Evolutionary conservation across 2,888 invertebrate genomes (phyloP).

Genomic region (Thecophora atra): DNA sequence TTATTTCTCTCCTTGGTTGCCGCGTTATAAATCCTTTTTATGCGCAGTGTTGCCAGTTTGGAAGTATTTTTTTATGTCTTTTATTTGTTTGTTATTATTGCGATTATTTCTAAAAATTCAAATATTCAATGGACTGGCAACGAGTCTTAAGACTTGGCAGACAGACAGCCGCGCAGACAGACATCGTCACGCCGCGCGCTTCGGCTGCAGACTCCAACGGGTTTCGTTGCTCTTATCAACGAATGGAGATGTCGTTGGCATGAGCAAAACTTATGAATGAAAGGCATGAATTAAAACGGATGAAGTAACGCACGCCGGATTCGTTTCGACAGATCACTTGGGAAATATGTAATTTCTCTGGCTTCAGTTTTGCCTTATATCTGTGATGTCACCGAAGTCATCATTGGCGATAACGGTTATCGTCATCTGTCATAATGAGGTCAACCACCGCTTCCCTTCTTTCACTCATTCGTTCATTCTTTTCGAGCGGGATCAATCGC

Average conservation of each 20-base stretch:
- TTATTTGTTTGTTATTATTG: neutral
- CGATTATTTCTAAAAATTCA: neutral
- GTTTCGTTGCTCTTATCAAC: constrained; percentile 13
- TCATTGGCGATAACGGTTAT: neutral
- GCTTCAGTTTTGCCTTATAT: neutral
- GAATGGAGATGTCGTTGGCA: constrained; percentile 24
- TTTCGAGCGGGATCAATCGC: too few species aligned
- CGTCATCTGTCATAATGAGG: neutral
- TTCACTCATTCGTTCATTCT: neutral
- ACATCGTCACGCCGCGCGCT: too few species aligned
- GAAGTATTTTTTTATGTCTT: neutral
- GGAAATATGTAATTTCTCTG: too few species aligned
- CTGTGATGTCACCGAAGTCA: neutral
- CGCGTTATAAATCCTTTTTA: too few species aligned
- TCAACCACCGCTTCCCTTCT: neutral
- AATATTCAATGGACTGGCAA: neutral
- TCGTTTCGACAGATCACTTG: too few species aligned
- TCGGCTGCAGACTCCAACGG: neutral
- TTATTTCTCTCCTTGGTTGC: too few species aligned
- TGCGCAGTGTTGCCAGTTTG: too few species aligned
- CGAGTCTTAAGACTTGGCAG: neutral
- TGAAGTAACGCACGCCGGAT: neutral
- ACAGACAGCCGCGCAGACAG: neutral
- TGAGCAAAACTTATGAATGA: constrained; percentile 27
- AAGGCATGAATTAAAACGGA: constrained; percentile 1